Evolutionary conservation across 2,888 invertebrate genomes (phyloP).

Genomic region (Mimachlamys varia): DNA sequence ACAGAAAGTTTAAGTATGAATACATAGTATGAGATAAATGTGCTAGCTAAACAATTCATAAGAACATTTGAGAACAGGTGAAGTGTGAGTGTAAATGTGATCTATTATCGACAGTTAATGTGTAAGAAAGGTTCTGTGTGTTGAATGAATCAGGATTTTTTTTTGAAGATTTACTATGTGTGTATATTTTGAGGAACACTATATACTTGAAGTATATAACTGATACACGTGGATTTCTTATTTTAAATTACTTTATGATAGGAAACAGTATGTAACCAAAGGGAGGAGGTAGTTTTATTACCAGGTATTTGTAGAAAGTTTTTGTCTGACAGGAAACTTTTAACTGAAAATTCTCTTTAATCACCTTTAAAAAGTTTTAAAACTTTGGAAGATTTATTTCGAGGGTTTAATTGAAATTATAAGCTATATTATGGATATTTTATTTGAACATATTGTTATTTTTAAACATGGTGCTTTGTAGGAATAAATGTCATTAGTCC

Average conservation of each 20-base stretch:
- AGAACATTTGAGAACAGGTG: background rate
- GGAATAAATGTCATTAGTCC: background rate
- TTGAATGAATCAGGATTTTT: background rate
- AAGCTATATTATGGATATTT: background rate
- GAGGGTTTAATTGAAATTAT: background rate
- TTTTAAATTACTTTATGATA: background rate
- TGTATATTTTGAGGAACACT: background rate
- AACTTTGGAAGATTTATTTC: too few relatives aligned
- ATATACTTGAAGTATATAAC: background rate
- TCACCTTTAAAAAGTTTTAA: background rate
- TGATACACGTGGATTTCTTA: background rate
- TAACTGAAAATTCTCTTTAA: background rate
- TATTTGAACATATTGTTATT: conserved; percentile 22
- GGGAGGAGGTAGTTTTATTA: too few relatives aligned
- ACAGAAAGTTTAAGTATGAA: background rate
- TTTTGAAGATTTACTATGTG: background rate
- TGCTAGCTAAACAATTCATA: background rate
- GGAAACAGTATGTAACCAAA: background rate
- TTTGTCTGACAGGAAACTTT: background rate
- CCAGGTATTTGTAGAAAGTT: too few relatives aligned
- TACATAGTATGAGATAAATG: background rate
- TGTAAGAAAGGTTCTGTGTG: background rate
- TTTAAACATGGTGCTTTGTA: background rate
- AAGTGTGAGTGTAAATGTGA: background rate
- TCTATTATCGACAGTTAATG: background rate